These are phyloP conservation scores for Bagarius yarrelli DNA, from an alignment of 2,113 vertebrate genomes.

Conservation along the genomic window DNA sequence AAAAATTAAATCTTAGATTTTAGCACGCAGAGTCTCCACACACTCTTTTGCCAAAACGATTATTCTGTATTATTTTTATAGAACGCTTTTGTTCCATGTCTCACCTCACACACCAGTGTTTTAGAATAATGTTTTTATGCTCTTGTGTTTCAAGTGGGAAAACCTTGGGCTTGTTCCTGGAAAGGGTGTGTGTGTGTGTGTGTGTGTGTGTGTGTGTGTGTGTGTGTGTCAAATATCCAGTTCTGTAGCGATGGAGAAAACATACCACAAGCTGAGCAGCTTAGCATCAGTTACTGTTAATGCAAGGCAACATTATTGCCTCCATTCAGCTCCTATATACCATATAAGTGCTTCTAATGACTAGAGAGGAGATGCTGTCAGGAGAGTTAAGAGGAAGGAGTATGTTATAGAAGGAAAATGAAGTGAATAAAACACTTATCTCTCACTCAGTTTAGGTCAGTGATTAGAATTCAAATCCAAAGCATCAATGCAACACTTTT, in stretches of 20 bases:
- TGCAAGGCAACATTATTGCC: constrained; percentile 8
- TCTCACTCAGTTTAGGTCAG: background rate
- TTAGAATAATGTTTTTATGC: constrained; percentile 66
- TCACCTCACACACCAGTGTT: constrained; percentile 58
- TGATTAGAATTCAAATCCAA: background rate
- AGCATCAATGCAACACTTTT: background rate
- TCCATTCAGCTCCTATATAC: constrained; percentile 22
- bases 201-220: too few relatives aligned
- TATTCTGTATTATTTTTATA: constrained; percentile 64
- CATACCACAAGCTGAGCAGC: constrained; percentile 29
- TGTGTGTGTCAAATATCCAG: constrained; percentile 48
- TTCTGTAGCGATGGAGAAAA: constrained; percentile 43
- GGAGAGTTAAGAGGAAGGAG: background rate
- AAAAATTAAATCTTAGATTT: too few relatives aligned
- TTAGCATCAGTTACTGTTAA: constrained; percentile 13
- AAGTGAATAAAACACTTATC: constrained; percentile 15
- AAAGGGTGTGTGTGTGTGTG: constrained; percentile 31
- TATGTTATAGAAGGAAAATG: background rate
- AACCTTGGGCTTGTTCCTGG: constrained; percentile 57
- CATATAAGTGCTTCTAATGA: constrained; percentile 19
- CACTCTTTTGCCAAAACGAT: too few relatives aligned
- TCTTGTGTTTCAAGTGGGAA: constrained; percentile 63
- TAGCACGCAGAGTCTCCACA: too few relatives aligned
- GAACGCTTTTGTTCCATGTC: constrained; percentile 50
- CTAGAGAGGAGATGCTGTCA: background rate